Evolutionary conservation across 2,888 invertebrate genomes (phyloP), one percentile per base, ranked within the genome.

Genomic region (Drosophila ochracea): DNA sequence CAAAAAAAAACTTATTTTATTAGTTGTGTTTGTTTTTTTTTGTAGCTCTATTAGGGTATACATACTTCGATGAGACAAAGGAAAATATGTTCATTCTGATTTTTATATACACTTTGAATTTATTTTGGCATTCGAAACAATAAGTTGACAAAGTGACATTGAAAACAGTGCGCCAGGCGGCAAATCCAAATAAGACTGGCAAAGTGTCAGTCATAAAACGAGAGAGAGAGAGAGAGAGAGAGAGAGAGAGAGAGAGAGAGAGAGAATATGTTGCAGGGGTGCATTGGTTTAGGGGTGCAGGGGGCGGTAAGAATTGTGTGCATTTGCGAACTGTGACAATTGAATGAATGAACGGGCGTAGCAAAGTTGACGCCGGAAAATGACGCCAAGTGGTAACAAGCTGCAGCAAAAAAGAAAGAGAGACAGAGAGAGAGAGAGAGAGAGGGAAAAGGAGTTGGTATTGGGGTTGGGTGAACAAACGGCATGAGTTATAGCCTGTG

Each of bases 351-450:
- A 71, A 81, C 65, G 73, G 65, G 53, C 72, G 72, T 78, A 78
- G 83, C 73, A 82, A 78, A 77, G 75, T 80, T 82, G 82, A 82
- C 83, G 83, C 82, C 82, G 73, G 80, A 82, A 83, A 83, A 78
- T 83, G 80, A 82, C 70, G 82, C 82, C 82, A 82, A 79, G 77
- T 74, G 80, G 65, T 47, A 67, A 61, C 65, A 68, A 59, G 52
- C 28, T 13, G 1, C 3, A 28, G 47, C 28, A 25, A 16, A 47
- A 16, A 16, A 9, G 7, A 39, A 28, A 28, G 19, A 28, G 10
- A 11, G 37, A n/a, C 6, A n/a, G 7, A 28, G 6, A 13, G 16
- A 35, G 16, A 54, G 16, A 0, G 61, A 47, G 19, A 21, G 19
- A 11, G 25, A 9, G 6, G 10, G 13, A 11, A 13, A 47, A 28